phyloP scores from a whole-genome alignment of 1,140 invertebrate genomes.

The Anastrepha obliqua region DNA sequence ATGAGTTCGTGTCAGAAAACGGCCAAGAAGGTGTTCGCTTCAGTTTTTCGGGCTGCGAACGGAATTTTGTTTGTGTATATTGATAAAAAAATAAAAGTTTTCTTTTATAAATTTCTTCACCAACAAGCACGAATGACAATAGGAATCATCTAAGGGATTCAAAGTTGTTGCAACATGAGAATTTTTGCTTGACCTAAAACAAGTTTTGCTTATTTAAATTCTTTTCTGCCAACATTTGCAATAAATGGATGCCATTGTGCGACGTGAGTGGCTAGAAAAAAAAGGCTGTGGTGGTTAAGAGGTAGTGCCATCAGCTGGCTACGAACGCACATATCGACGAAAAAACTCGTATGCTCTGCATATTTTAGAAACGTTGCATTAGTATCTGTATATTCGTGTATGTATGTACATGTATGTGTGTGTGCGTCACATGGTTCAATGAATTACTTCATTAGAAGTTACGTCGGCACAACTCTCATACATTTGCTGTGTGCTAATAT shows the following conservation, averaged over 20 bases:
- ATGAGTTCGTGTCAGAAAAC: too few species aligned
- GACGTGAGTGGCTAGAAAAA: not conserved
- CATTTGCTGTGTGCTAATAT: not conserved
- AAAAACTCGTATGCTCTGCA: not conserved
- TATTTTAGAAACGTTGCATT: not conserved
- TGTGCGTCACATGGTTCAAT: conserved; percentile 64
- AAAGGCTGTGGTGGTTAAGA: not conserved
- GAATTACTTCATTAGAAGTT: conserved; percentile 71
- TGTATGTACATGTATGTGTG: not conserved
- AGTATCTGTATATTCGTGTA: too few species aligned
- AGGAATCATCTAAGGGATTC: too few species aligned
- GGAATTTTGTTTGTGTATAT: too few species aligned
- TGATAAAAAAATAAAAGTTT: too few species aligned
- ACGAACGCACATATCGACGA: not conserved
- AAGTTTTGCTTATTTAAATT: too few species aligned
- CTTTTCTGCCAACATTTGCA: not conserved
- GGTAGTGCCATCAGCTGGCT: not conserved
- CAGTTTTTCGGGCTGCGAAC: too few species aligned
- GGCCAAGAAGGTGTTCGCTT: too few species aligned
- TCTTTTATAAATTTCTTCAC: too few species aligned
- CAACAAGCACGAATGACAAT: too few species aligned
- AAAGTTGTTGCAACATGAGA: too few species aligned
- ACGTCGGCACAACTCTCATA: not conserved
- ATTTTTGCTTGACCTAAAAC: too few species aligned
- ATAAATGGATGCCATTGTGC: not conserved